Conservation (phyloP, 92 coral and sea anemone genomes). For the Pocillopora grandis region DNA sequence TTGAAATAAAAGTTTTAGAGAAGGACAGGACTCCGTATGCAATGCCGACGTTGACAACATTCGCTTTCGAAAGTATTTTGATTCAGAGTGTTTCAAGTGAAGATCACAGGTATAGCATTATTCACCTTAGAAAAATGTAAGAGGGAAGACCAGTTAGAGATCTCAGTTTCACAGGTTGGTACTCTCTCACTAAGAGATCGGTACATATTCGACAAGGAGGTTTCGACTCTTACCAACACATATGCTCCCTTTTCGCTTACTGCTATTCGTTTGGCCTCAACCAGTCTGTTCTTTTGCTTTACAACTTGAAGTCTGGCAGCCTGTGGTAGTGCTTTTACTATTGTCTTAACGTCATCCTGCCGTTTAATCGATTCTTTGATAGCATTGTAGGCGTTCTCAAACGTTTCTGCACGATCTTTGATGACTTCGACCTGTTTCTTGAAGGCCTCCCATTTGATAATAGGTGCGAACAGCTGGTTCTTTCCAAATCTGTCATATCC, state of each 20-base stretch:
- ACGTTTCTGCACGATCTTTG: too few relatives aligned
- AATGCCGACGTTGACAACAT: too few relatives aligned
- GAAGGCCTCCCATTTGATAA: slow-evolving; percentile 13
- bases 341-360: background rate
- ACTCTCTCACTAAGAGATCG: background rate
- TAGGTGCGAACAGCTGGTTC: slow-evolving; percentile 4
- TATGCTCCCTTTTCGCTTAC: slow-evolving; percentile 10
- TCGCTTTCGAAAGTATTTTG: too few relatives aligned
- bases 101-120: too few relatives aligned
- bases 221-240: background rate
- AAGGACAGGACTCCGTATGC: too few relatives aligned
- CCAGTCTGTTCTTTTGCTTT: background rate
- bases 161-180: background rate
- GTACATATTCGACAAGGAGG: background rate
- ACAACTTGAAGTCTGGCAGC: background rate
- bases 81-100: too few relatives aligned
- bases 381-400: background rate
- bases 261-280: slow-evolving; percentile 1
- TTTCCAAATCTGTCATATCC: slow-evolving; percentile 32
- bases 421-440: background rate
- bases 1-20: too few relatives aligned
- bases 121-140: background rate
- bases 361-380: background rate
- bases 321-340: background rate
- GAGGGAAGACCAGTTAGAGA: background rate